Evolutionary conservation across 1,140 invertebrate species (phyloP), one percentile per base, ranked within the genome.

Genomic region (Cherax quadricarinatus): DNA sequence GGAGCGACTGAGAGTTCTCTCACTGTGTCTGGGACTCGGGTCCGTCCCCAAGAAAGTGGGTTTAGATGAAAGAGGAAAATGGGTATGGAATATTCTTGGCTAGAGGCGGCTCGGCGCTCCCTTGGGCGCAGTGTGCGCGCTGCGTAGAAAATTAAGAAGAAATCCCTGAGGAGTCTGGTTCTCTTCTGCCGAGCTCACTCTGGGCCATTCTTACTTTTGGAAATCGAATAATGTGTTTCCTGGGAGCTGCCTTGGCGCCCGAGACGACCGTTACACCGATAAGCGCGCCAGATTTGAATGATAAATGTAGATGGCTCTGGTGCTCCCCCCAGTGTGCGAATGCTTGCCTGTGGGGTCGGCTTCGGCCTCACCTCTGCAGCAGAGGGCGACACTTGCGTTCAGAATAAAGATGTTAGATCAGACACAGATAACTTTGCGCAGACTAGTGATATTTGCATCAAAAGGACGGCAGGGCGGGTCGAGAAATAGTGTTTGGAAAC

Each of bases 71-170:
- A 91, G 89, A 91, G 89, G 89, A 85, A 91, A 91, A 91, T 91
- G 89, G 89, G 70, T 91, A 91, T 91, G 89, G 89, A 91, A 91
- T 91, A 91, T 91, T 91, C 89, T 91, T 66, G 89, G 89, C 89
- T 91, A 86, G 89, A 91, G 89, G 89, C 89, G 89, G 66, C 66
- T 85, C 49, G 82, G 30, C 24, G 1, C 70, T 93, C 92, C 88
- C 92, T 21, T 57, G 92, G 92, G 92, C 30, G 92, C 89, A 89
- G 87, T 93, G 92, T 93, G 92, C 92, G 92, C 92, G 92, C 92
- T 89, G 89, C 92, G 87, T 93, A 93, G 92, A 93, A 93, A 93
- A 93, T 93, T 93, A 93, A 93, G 92, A 93, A 92, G 92, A 93
- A 93, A 89, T 80, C 92, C 85, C 92, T 53, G 24, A 78, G 92